Percentiles rank a stretch among this genome's conserved stretches.
phyloP scores from a whole-genome alignment of 2,888 invertebrate species.

The Erebia epiphron region DNA sequence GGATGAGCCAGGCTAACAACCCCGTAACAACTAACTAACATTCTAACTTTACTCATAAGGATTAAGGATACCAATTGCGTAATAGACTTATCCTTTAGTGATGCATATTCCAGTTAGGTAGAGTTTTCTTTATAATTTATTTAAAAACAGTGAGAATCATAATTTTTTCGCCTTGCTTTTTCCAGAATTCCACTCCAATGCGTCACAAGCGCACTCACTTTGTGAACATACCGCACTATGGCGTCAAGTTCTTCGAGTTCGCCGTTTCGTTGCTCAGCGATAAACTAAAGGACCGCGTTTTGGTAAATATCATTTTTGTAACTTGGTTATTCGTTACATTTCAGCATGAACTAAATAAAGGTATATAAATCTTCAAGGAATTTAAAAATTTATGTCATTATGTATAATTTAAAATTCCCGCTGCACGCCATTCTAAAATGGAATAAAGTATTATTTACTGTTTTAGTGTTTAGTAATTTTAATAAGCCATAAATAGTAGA shows the following conservation, averaged over 20 bases:
- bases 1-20: slow-evolving; percentile 88
- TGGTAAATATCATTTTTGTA: slow-evolving; percentile 79
- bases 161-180: slow-evolving; percentile 45
- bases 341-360: neutral
- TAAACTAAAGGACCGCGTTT: slow-evolving; percentile 91
- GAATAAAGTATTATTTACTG: neutral
- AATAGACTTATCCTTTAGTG: too few relatives aligned
- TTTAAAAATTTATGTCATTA: neutral
- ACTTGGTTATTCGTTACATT: neutral
- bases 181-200: slow-evolving; percentile 93
- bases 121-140: neutral
- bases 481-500: neutral
- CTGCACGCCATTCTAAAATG: neutral
- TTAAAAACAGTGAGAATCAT: neutral
- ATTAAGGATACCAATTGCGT: too few relatives aligned
- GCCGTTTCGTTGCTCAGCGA: slow-evolving; percentile 91
- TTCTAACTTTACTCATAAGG: too few relatives aligned
- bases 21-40: too few relatives aligned
- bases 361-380: neutral
- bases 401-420: neutral
- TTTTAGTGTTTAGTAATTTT: too few relatives aligned
- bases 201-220: slow-evolving; percentile 95
- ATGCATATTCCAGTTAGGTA: neutral
- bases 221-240: slow-evolving; percentile 91
- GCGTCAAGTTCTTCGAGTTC: slow-evolving; percentile 92